Evolutionary conservation across 2,113 vertebrate genomes (phyloP).

Genomic region (Zapus hudsonius): DNA sequence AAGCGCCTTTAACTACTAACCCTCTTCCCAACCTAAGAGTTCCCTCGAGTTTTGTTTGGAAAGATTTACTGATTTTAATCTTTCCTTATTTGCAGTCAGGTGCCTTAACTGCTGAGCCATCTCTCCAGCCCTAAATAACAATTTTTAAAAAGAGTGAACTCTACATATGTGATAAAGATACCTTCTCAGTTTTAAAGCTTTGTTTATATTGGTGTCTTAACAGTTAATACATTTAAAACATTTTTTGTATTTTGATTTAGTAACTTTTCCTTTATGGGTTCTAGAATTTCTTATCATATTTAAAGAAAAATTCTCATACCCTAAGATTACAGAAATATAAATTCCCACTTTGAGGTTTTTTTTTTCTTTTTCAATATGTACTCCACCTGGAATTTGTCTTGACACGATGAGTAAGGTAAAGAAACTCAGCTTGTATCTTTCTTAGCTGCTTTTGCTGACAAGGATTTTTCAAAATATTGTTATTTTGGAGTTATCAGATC

Average conservation of each 20-base stretch:
- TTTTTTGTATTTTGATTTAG: constrained; percentile 41
- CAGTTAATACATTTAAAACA: not conserved
- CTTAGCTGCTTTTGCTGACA: constrained; percentile 43
- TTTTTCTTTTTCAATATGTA: constrained; percentile 25
- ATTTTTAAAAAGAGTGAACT: too few species aligned
- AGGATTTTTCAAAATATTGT: not conserved
- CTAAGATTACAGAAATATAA: constrained; percentile 45
- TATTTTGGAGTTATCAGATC: constrained; percentile 25
- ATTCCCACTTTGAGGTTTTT: constrained; percentile 12
- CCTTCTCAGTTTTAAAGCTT: not conserved
- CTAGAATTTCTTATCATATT: constrained; percentile 29
- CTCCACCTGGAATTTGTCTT: constrained; percentile 7
- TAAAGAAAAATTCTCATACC: constrained; percentile 15
- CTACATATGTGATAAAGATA: not conserved
- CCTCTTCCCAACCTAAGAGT: too few species aligned
- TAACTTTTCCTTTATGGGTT: constrained; percentile 44
- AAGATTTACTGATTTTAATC: too few species aligned
- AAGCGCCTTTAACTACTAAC: too few species aligned
- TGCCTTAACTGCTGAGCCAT: too few species aligned
- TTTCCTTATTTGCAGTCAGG: too few species aligned
- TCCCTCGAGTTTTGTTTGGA: too few species aligned
- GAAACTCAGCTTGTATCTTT: not conserved
- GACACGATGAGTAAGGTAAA: not conserved
- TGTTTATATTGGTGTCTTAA: not conserved
- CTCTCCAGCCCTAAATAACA: too few species aligned